Percentiles rank a stretch among this genome's conserved stretches.
phyloP scores from a whole-genome alignment of 2,888 invertebrate species.

The Crepidodera aurea region DNA sequence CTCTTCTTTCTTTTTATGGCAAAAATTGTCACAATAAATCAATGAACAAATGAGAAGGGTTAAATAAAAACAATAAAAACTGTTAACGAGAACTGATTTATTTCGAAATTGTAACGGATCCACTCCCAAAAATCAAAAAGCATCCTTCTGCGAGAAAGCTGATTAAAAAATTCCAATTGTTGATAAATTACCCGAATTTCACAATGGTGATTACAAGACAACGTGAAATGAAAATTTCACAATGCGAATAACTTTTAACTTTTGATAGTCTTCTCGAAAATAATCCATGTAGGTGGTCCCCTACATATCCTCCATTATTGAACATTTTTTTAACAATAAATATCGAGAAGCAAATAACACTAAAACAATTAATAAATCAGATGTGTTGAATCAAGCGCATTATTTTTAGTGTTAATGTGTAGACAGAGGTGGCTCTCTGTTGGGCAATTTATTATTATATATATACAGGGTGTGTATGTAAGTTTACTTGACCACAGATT shows the following conservation, averaged over 20 bases:
- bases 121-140: not conserved
- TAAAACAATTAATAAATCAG: slow-evolving; percentile 34
- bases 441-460: no score
- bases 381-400: slow-evolving; percentile 4
- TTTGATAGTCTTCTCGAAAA: slow-evolving; percentile 12
- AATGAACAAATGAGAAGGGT: no score
- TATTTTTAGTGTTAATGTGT: slow-evolving; percentile 6
- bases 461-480: no score
- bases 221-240: slow-evolving; percentile 9
- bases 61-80: no score
- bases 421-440: slow-evolving; percentile 2
- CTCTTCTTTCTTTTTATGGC: no score
- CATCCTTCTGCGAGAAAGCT: not conserved
- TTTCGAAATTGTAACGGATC: not conserved
- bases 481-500: no score
- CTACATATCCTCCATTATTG: slow-evolving; percentile 15
- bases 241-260: not conserved
- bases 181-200: slow-evolving; percentile 6
- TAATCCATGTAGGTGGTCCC: slow-evolving; percentile 27
- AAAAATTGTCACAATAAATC: no score
- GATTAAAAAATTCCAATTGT: slow-evolving; percentile 8
- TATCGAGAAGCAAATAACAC: slow-evolving; percentile 15
- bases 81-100: no score
- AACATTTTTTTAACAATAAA: slow-evolving; percentile 31
- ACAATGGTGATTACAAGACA: not conserved